phyloP scores from a whole-genome alignment of 1,140 invertebrate genomes.

The Mycetomoellerius zeteki region DNA sequence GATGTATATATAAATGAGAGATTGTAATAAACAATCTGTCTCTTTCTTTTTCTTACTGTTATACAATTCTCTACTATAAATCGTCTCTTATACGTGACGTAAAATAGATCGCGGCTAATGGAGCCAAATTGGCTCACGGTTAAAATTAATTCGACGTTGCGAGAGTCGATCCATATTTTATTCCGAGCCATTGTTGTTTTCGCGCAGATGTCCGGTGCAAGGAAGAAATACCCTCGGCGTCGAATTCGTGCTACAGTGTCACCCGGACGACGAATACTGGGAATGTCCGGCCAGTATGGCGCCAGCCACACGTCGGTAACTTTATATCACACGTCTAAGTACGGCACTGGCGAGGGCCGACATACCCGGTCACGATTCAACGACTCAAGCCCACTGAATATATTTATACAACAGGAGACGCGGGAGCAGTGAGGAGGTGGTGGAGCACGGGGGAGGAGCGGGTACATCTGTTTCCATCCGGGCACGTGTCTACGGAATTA shows the following conservation, averaged over 20 bases:
- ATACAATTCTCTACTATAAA: slow-evolving; percentile 5
- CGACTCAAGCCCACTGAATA: slow-evolving; percentile 63
- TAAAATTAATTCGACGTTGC: slow-evolving; percentile 40
- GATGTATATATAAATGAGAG: no score
- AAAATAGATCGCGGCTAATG: slow-evolving; percentile 13
- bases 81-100: slow-evolving; percentile 15
- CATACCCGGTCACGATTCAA: slow-evolving; percentile 54
- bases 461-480: slow-evolving; percentile 79
- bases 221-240: background rate
- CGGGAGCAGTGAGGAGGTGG: background rate
- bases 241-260: slow-evolving; percentile 19
- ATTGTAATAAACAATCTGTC: background rate
- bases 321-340: slow-evolving; percentile 68
- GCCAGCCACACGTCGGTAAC: slow-evolving; percentile 65
- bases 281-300: slow-evolving; percentile 59
- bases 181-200: slow-evolving; percentile 12
- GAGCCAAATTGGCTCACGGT: background rate
- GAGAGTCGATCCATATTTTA: slow-evolving; percentile 19
- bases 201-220: slow-evolving; percentile 27
- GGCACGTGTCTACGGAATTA: slow-evolving; percentile 79
- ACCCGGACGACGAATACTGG: slow-evolving; percentile 38
- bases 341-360: slow-evolving; percentile 51
- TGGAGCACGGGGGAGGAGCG: background rate
- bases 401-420: slow-evolving; percentile 73
- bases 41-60: background rate